These are phyloP conservation scores for Apamea crenata DNA, from an alignment of 2,888 invertebrate genomes.

Conservation along the genomic window DNA sequence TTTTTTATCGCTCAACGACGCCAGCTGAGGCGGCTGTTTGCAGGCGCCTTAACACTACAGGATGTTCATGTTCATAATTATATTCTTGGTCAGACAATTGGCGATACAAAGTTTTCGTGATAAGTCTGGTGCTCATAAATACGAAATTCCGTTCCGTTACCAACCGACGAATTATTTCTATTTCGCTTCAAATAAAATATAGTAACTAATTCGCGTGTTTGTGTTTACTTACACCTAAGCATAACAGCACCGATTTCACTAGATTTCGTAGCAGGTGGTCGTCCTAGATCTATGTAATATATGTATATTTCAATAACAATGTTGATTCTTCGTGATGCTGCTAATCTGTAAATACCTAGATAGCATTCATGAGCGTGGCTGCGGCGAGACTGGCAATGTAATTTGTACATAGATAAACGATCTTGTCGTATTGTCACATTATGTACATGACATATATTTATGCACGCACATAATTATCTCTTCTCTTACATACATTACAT, in stretches of 20 bases:
- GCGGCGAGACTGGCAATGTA: slow-evolving; percentile 37
- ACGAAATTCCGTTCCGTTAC: slow-evolving; percentile 14
- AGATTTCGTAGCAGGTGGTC: slow-evolving; percentile 10
- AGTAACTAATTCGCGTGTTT: slow-evolving; percentile 24
- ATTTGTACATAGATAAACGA: slow-evolving; percentile 52
- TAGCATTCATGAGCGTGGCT: slow-evolving; percentile 46
- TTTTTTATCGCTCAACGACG: no score
- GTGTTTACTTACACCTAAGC: slow-evolving; percentile 33
- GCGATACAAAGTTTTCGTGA: not conserved
- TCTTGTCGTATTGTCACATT: slow-evolving; percentile 44
- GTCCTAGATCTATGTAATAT: slow-evolving; percentile 32
- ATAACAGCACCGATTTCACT: not conserved
- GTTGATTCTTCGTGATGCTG: slow-evolving; percentile 54
- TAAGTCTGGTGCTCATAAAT: not conserved
- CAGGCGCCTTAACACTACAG: not conserved
- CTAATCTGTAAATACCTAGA: slow-evolving; percentile 60
- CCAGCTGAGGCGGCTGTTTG: not conserved
- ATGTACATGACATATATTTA: slow-evolving; percentile 43
- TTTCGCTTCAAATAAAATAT: slow-evolving; percentile 20
- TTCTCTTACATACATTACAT: slow-evolving; percentile 46
- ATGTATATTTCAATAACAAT: slow-evolving; percentile 40
- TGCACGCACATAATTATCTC: slow-evolving; percentile 21
- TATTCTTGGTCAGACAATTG: not conserved
- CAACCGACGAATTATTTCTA: slow-evolving; percentile 9
- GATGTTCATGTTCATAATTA: not conserved